Evolutionary conservation across 2,113 vertebrate species (phyloP).

Genomic region (rabbit (Oryctolagus cuniculus)): mOryCun1.1 NC_091443.1:29542001-29542500

Average conservation of each 20-base stretch:
- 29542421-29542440: conserved; percentile 9
- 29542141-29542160: background rate
- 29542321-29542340: background rate
- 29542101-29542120: background rate
- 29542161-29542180: background rate
- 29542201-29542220: background rate
- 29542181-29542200: background rate
- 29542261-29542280: background rate
- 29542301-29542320: background rate
- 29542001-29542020: background rate
- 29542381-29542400: background rate
- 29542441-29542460: background rate
- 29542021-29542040: background rate
- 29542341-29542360: background rate
- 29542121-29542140: background rate
- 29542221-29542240: background rate
- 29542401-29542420: background rate
- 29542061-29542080: background rate
- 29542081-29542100: background rate
- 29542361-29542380: background rate
- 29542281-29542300: background rate
- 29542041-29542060: background rate
- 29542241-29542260: background rate
- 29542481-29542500: background rate
- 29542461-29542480: background rate